These are phyloP conservation scores for Nycticorax nycticorax DNA, from an alignment of 2,113 vertebrate genomes.

Conservation along the genomic window DNA sequence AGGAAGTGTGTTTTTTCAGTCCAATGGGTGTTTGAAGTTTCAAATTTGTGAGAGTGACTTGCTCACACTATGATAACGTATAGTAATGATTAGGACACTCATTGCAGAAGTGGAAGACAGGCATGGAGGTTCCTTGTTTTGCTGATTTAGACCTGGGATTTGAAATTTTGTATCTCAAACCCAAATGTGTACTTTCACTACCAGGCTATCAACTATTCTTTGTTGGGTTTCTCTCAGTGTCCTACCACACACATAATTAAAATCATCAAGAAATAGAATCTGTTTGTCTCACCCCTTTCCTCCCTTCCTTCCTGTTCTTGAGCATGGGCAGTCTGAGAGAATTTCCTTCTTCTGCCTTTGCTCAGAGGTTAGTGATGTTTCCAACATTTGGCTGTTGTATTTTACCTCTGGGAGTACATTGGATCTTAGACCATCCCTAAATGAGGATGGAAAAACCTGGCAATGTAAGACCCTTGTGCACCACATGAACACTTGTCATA, in stretches of 20 bases:
- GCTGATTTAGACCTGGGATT: not conserved
- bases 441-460: not conserved
- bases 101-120: not conserved
- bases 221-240: not conserved
- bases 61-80: not conserved
- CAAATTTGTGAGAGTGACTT: not conserved
- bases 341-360: not conserved
- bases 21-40: not conserved
- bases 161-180: not conserved
- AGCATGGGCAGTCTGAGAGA: not conserved
- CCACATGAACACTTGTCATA: not conserved
- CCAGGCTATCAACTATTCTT: not conserved
- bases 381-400: not conserved
- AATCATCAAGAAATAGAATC: not conserved
- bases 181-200: not conserved
- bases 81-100: not conserved
- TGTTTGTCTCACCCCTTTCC: not conserved
- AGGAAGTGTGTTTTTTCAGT: not conserved
- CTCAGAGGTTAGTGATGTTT: not conserved
- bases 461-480: not conserved
- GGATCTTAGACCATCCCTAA: not conserved
- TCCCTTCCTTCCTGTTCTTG: not conserved
- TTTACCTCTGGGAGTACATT: not conserved
- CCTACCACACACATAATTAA: not conserved
- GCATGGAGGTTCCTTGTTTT: not conserved